Evolutionary conservation across 2,888 invertebrate species (phyloP).

Genomic region (Drosophila ochracea): DNA sequence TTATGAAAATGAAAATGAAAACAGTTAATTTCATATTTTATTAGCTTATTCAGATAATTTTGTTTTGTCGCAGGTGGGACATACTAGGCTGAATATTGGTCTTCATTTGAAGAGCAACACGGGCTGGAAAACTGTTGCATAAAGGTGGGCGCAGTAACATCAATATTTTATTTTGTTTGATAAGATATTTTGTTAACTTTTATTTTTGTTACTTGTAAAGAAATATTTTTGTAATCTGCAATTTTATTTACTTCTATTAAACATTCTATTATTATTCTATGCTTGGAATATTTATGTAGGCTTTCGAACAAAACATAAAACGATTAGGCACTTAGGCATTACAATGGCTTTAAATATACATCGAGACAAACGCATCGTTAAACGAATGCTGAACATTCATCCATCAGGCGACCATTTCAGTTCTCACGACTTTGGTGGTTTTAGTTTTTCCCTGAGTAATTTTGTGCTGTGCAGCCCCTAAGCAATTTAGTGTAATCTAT

Average conservation of each 20-base stretch:
- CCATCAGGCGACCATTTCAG: conserved; percentile 48
- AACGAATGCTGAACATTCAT: conserved; percentile 40
- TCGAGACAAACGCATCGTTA: conserved; percentile 29
- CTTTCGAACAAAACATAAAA: not conserved
- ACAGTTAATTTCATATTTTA: conserved; percentile 31
- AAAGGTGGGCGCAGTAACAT: not conserved
- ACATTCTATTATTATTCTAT: not conserved
- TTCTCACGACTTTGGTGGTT: conserved; percentile 21
- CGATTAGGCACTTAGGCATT: not conserved
- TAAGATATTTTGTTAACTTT: not conserved
- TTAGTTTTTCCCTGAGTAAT: conserved; percentile 7
- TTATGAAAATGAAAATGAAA: conserved; percentile 2
- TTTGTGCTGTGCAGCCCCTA: conserved; percentile 24
- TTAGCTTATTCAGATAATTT: conserved; percentile 1
- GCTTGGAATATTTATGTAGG: not conserved
- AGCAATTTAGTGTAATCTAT: conserved; percentile 69
- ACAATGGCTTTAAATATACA: conserved; percentile 17
- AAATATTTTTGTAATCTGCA: not conserved
- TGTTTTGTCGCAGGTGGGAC: not conserved
- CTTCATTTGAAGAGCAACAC: not conserved
- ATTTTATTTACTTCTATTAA: not conserved
- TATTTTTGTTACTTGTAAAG: not conserved
- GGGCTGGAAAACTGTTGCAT: not conserved
- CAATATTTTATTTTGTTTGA: not conserved
- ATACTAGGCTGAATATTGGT: not conserved